These are phyloP conservation scores for Ischnura elegans DNA, from an alignment of 2,888 invertebrate genomes.

Conservation along the genomic window DNA sequence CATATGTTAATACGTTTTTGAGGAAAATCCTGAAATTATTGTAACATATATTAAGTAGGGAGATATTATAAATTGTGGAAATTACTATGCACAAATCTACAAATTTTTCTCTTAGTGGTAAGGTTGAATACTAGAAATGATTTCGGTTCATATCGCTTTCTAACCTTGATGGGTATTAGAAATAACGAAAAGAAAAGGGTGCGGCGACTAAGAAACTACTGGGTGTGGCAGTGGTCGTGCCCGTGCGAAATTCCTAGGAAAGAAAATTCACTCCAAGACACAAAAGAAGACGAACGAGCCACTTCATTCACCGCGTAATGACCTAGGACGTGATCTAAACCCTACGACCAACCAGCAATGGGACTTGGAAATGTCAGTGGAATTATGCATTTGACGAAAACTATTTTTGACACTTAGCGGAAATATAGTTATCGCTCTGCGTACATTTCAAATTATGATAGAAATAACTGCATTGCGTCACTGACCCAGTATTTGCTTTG, in stretches of 20 bases:
- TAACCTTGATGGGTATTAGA: too few relatives aligned
- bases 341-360: not conserved
- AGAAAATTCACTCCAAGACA: not conserved
- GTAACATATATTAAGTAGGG: too few relatives aligned
- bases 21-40: too few relatives aligned
- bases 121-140: too few relatives aligned
- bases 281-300: not conserved
- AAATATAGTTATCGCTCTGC: not conserved
- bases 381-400: not conserved
- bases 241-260: not conserved
- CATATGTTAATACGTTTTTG: too few relatives aligned
- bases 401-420: not conserved
- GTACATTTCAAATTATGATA: not conserved
- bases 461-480: too few relatives aligned
- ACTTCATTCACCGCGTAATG: not conserved
- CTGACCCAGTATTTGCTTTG: not conserved
- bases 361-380: not conserved
- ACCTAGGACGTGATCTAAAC: not conserved
- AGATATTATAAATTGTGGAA: too few relatives aligned
- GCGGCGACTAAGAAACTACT: not conserved
- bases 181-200: not conserved
- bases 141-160: too few relatives aligned
- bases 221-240: not conserved
- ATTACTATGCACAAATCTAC: too few relatives aligned
- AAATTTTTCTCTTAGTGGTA: too few relatives aligned